A percentile compares a stretch with the other conserved stretches of the same genome.
Evolutionary conservation across 2,797 vertebrate genomes (phyloP).

Genomic region (Molossus alvarezi): DNA sequence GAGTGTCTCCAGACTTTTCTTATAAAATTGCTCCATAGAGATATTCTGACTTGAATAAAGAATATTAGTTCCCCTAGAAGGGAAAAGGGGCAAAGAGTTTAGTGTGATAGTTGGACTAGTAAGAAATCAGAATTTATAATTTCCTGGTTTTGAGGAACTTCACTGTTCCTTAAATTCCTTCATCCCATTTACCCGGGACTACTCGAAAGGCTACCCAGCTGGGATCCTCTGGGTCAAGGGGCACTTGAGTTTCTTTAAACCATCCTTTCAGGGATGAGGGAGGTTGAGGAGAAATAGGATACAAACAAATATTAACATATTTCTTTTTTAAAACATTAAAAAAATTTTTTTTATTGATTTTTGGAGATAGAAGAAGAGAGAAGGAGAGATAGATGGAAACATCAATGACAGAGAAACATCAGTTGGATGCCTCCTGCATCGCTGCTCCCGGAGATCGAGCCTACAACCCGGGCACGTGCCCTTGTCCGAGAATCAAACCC

Average conservation of each 20-base stretch:
- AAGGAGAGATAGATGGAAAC: no score
- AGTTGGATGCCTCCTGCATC: no score
- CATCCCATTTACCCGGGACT: not conserved
- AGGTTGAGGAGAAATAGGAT: not conserved
- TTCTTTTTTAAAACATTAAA: not conserved
- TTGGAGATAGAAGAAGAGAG: no score
- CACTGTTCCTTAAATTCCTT: not conserved
- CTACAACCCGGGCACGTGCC: no score
- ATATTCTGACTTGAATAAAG: not conserved
- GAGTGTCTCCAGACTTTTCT: not conserved
- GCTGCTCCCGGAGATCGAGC: no score
- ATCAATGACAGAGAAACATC: no score
- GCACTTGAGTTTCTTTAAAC: not conserved
- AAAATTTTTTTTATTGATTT: no score
- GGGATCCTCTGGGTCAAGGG: not conserved
- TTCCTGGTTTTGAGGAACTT: not conserved
- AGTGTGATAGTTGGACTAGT: not conserved
- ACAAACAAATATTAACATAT: not conserved
- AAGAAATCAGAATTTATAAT: not conserved
- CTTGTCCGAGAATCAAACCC: no score
- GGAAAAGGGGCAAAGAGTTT: not conserved
- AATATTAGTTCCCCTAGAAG: not conserved
- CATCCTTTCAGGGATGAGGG: not conserved
- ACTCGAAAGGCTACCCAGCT: not conserved
- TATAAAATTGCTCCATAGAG: not conserved